Evolutionary conservation across 2,113 vertebrate species (phyloP).

Genomic region (Myotis yumanensis): DNA sequence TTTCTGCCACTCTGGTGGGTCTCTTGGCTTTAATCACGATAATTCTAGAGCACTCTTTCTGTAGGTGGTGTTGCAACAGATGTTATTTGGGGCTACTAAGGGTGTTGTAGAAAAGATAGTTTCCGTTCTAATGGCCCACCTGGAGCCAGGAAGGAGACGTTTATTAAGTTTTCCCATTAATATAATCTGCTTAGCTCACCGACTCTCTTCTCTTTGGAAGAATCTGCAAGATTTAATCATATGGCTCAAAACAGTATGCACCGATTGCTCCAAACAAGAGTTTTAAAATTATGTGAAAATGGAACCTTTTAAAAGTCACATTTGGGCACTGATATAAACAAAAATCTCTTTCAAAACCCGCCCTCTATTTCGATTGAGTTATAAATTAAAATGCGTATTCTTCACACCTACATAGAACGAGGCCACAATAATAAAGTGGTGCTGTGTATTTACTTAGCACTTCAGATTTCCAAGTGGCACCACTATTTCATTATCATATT

Average conservation of each 20-base stretch:
- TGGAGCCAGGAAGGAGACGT: not conserved
- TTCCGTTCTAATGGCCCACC: not conserved
- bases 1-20: not conserved
- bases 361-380: not conserved
- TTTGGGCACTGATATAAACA: not conserved
- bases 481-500: not conserved
- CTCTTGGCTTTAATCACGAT: slow-evolving; percentile 26
- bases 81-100: not conserved
- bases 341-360: not conserved
- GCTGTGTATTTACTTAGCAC: slow-evolving; percentile 26
- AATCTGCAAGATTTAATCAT: not conserved
- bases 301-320: not conserved
- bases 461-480: slow-evolving; percentile 36
- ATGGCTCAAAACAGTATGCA: accelerated
- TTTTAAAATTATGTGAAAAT: slow-evolving; percentile 2
- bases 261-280: not conserved
- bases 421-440: not conserved
- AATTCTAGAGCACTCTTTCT: not conserved
- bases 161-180: slow-evolving; percentile 53
- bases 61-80: not conserved
- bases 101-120: not conserved
- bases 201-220: not conserved
- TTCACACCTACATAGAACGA: not conserved
- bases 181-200: not conserved
- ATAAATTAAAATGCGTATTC: not conserved